Evolutionary conservation across 2,113 vertebrate species (phyloP).

Genomic region (Asarcornis scutulata): DNA sequence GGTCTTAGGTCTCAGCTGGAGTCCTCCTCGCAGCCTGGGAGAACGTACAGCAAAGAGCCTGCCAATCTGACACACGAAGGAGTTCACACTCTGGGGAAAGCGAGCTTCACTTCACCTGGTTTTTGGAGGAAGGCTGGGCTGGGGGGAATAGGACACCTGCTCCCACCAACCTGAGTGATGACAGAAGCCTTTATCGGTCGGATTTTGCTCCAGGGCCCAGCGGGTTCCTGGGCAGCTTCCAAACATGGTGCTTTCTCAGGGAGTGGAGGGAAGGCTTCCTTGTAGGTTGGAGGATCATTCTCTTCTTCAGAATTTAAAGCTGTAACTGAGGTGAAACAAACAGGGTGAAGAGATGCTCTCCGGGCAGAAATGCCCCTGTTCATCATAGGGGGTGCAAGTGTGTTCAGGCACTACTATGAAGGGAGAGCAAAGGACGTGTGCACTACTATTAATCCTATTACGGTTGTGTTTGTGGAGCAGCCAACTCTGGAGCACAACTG

Average conservation of each 20-base stretch:
- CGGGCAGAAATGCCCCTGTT: neutral
- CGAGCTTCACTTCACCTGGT: neutral
- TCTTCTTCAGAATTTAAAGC: conserved; percentile 90
- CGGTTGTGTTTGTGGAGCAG: neutral
- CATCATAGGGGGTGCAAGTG: neutral
- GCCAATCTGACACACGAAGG: neutral
- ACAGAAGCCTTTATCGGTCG: conserved; percentile 96
- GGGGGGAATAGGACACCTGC: neutral
- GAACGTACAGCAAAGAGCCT: neutral
- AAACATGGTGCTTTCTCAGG: conserved; percentile 92
- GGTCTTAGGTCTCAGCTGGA: neutral
- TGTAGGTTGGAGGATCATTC: conserved; percentile 95
- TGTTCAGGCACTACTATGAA: neutral
- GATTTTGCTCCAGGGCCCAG: conserved; percentile 95
- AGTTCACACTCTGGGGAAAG: neutral
- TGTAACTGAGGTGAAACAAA: conserved; percentile 75
- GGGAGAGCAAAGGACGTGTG: neutral
- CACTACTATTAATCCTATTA: neutral
- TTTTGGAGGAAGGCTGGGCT: neutral
- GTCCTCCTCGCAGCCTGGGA: neutral
- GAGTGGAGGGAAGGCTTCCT: conserved; percentile 98
- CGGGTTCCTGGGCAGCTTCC: conserved; percentile 87
- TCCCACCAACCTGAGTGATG: conserved; percentile 93
- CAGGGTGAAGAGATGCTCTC: neutral
- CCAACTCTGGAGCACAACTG: neutral